These are phyloP conservation scores for Hybognathus amarus DNA, from an alignment of 2,797 vertebrate genomes.

Conservation along the genomic window DNA sequence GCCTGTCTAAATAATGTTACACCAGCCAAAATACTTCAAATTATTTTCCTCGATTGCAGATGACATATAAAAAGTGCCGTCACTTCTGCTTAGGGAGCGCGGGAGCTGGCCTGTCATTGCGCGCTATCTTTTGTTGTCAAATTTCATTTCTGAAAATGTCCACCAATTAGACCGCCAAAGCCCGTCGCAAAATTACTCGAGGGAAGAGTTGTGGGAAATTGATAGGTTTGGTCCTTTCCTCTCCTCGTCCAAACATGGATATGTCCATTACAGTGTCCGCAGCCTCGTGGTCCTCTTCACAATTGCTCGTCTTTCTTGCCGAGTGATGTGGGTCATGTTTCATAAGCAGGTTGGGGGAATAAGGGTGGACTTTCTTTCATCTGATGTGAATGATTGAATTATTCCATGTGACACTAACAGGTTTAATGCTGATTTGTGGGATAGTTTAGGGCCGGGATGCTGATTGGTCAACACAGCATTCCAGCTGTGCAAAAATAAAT, in stretches of 20 bases:
- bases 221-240: constrained; percentile 62
- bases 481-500: background rate
- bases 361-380: background rate
- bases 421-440: background rate
- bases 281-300: background rate
- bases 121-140: constrained; percentile 91
- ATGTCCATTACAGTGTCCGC: constrained; percentile 16
- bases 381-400: constrained; percentile 20
- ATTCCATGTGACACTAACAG: background rate
- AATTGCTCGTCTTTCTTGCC: constrained; percentile 2
- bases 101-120: constrained; percentile 73
- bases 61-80: constrained; percentile 81
- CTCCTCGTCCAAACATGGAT: constrained; percentile 2
- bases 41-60: constrained; percentile 74
- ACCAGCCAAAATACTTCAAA: constrained; percentile 75
- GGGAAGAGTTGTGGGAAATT: constrained; percentile 54
- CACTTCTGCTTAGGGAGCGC: constrained; percentile 86
- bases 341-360: background rate
- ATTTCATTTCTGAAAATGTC: constrained; percentile 85
- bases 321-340: constrained; percentile 12
- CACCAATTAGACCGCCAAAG: constrained; percentile 76
- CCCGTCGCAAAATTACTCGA: constrained; percentile 66
- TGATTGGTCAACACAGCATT: background rate
- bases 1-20: constrained; percentile 79
- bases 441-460: background rate